Conservation (phyloP, 2,113 vertebrate species). For the Pelodiscus sinensis region DNA sequence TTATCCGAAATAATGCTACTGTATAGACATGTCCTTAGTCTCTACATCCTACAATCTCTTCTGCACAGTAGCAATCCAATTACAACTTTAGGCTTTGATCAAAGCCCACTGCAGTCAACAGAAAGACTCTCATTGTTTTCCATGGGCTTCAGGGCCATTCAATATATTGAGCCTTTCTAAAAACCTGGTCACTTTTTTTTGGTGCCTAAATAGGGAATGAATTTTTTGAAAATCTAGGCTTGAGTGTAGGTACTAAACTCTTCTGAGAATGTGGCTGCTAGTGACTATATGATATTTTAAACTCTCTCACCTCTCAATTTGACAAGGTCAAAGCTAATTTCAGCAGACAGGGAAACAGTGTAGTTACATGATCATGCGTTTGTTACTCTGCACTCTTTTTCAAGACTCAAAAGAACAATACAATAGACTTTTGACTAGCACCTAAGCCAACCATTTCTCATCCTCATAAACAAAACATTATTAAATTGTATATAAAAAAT, state of each 20-base stretch:
- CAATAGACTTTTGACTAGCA: not conserved
- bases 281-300: not conserved
- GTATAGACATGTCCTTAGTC: too few species aligned
- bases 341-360: fast-evolving
- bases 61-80: not conserved
- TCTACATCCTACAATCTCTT: too few species aligned
- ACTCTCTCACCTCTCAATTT: fast-evolving
- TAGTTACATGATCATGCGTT: not conserved
- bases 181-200: fast-evolving
- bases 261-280: not conserved
- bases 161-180: not conserved
- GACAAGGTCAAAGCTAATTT: not conserved
- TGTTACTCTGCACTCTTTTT: fast-evolving
- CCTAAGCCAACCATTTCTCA: too few species aligned
- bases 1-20: too few species aligned
- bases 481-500: not conserved
- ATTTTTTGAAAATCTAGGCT: not conserved
- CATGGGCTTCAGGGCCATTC: fast-evolving
- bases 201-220: not conserved
- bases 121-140: not conserved
- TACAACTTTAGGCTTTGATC: not conserved
- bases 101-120: not conserved
- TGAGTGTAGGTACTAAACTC: too few species aligned
- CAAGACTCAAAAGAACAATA: not conserved
- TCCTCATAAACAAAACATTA: not conserved